phyloP scores from a whole-genome alignment of 2,888 invertebrate species.

The Callinectes sapidus region DNA sequence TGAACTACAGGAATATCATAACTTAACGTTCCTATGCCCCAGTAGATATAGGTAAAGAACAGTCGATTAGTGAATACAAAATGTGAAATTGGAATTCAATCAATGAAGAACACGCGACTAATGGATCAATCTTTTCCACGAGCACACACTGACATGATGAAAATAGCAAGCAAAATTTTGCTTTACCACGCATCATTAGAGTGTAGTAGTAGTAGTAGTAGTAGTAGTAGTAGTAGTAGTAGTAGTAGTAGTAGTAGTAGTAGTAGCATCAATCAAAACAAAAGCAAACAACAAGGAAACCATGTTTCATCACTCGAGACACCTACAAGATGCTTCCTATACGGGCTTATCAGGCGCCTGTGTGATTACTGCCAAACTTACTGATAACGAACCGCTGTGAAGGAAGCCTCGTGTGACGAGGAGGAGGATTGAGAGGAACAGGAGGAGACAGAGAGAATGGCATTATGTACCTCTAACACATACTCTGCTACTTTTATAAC shows the following conservation, averaged over 20 bases:
- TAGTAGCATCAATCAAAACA: not conserved
- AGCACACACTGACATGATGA: not conserved
- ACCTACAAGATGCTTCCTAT: too few species aligned
- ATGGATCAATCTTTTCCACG: not conserved
- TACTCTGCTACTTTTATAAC: not conserved
- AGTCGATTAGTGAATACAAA: not conserved
- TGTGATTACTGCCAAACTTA: not conserved
- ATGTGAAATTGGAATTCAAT: not conserved
- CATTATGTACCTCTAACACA: not conserved
- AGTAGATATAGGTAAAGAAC: too few species aligned
- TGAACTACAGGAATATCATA: too few species aligned
- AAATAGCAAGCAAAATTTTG: not conserved
- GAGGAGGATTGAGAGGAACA: not conserved
- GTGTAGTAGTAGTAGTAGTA: constrained; percentile 16
- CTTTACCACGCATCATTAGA: too few species aligned
- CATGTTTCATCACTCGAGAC: too few species aligned
- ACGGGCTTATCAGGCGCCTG: not conserved
- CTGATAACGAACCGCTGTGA: not conserved
- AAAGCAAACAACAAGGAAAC: too few species aligned
- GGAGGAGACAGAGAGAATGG: not conserved
- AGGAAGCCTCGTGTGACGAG: not conserved
- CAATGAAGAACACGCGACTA: not conserved
- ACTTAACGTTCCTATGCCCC: too few species aligned
- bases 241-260: constrained; percentile 20
- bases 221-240: constrained; percentile 21